phyloP scores from a whole-genome alignment of 1,140 invertebrate species.

The Hyles euphorbiae region DNA sequence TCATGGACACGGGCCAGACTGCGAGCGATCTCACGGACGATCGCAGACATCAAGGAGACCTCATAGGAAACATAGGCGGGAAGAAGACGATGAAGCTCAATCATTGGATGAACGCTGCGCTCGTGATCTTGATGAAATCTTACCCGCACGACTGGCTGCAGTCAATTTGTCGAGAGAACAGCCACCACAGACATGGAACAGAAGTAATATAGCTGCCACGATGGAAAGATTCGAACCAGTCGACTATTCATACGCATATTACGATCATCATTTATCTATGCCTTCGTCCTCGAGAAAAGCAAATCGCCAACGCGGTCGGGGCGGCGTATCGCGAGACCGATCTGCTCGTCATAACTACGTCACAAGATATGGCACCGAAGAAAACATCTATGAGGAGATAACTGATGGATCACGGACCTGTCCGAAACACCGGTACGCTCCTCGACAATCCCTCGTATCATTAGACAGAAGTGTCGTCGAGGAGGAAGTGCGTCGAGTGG shows the following conservation, averaged over 20 bases:
- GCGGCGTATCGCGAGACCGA: slow-evolving; percentile 64
- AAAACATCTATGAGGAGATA: slow-evolving; percentile 94
- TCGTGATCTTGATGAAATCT: slow-evolving; percentile 71
- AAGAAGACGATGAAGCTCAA: slow-evolving; percentile 69
- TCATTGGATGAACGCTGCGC: slow-evolving; percentile 72
- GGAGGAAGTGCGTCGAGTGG: slow-evolving; percentile 87
- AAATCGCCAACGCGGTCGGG: slow-evolving; percentile 59
- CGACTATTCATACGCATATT: slow-evolving; percentile 88
- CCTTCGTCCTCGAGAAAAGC: slow-evolving; percentile 71
- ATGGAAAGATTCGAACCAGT: slow-evolving; percentile 79
- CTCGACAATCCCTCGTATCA: slow-evolving; percentile 76
- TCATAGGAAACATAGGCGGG: slow-evolving; percentile 55
- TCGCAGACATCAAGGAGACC: slow-evolving; percentile 57
- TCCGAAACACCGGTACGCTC: slow-evolving; percentile 70
- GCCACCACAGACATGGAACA: slow-evolving; percentile 68
- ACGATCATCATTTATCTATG: slow-evolving; percentile 81
- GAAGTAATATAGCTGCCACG: slow-evolving; percentile 78
- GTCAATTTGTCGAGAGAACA: slow-evolving; percentile 66
- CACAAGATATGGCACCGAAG: slow-evolving; percentile 86
- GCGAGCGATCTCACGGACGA: slow-evolving; percentile 48
- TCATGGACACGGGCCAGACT: slow-evolving; percentile 56
- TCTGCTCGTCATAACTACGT: slow-evolving; percentile 80
- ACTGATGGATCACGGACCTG: slow-evolving; percentile 76
- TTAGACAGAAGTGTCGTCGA: slow-evolving; percentile 82
- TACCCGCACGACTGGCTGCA: slow-evolving; percentile 69